A percentile compares a stretch with the other conserved stretches of the same genome.
These are phyloP conservation scores for Scatophagus argus DNA, from an alignment of 2,113 vertebrate species.

Conservation along the genomic window DNA sequence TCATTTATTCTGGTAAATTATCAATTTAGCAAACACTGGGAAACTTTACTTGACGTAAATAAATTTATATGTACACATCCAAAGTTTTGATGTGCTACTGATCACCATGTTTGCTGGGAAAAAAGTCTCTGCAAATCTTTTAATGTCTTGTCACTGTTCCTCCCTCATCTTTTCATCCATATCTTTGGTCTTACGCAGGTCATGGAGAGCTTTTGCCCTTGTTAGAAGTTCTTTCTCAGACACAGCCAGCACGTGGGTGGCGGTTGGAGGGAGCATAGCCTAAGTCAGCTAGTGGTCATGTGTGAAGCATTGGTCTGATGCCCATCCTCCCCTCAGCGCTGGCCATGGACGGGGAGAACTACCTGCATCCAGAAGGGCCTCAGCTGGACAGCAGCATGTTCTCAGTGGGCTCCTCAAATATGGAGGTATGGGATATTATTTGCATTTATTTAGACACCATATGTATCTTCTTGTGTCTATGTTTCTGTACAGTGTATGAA, in stretches of 20 bases:
- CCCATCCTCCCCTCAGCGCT: constrained; percentile 81
- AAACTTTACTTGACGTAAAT: not conserved
- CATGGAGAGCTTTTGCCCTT: constrained; percentile 76
- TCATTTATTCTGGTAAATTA: not conserved
- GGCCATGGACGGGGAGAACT: constrained; percentile 87
- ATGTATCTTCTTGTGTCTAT: not conserved
- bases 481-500: too few species aligned
- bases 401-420: constrained; percentile 72
- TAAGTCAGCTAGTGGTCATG: constrained; percentile 77
- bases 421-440: constrained; percentile 72
- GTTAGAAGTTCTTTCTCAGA: constrained; percentile 62
- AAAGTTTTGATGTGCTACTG: not conserved
- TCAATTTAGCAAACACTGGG: not conserved
- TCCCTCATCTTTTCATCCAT: not conserved
- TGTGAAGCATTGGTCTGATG: constrained; percentile 81
- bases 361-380: constrained; percentile 84
- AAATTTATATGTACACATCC: not conserved
- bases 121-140: not conserved
- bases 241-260: constrained; percentile 57
- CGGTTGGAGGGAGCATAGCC: constrained; percentile 46
- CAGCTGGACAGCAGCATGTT: constrained; percentile 81
- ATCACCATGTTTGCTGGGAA: not conserved
- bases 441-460: not conserved
- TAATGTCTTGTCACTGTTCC: not conserved
- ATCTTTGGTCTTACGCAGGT: constrained; percentile 57